These are phyloP conservation scores for Coregonus suidteri DNA, from an alignment of 2,797 vertebrate species.

Conservation along the genomic window DNA sequence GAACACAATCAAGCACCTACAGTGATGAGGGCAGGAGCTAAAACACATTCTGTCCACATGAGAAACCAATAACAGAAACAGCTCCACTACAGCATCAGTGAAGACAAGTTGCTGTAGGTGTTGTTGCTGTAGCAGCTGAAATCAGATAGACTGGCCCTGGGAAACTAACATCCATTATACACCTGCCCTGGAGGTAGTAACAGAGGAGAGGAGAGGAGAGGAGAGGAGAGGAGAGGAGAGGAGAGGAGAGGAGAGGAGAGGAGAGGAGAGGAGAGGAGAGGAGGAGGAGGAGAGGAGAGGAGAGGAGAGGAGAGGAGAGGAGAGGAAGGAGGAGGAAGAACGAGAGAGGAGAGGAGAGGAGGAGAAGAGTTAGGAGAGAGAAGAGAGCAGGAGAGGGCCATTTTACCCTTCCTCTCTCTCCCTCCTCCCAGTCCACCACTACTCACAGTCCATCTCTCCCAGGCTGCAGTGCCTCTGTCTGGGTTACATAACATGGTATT, in stretches of 20 bases:
- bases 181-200: slow-evolving; percentile 40
- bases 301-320: background rate
- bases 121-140: slow-evolving; percentile 35
- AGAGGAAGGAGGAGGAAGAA: background rate
- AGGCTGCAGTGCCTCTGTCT: background rate
- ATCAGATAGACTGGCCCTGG: slow-evolving; percentile 46
- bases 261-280: background rate
- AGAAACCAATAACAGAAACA: slow-evolving; percentile 3
- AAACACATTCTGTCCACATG: slow-evolving; percentile 22
- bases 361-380: background rate
- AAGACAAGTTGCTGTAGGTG: background rate
- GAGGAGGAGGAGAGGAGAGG: background rate
- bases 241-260: too few species aligned
- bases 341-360: slow-evolving; percentile 5
- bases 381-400: background rate
- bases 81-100: background rate
- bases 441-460: background rate
- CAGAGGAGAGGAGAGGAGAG: background rate
- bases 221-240: too few species aligned
- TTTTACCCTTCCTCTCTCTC: background rate
- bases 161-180: slow-evolving; percentile 50
- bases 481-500: background rate
- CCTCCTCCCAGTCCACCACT: slow-evolving; percentile 19
- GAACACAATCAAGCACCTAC: background rate
- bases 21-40: background rate